phyloP scores from a whole-genome alignment of 2,797 vertebrate species.

The Oryzias dopingdopingensis region DNA sequence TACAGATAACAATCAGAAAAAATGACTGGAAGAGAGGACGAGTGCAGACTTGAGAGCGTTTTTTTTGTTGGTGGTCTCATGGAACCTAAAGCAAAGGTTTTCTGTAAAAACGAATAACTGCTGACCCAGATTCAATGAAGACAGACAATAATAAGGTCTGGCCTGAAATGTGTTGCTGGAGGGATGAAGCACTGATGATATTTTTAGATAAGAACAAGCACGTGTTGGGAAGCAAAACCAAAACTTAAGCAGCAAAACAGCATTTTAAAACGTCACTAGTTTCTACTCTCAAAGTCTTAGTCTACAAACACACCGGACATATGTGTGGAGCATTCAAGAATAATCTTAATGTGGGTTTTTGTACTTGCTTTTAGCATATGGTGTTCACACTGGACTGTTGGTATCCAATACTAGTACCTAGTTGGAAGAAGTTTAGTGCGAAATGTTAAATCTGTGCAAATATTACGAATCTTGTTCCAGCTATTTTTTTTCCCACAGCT shows the following conservation, averaged over 20 bases:
- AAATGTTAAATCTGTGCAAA: too few relatives aligned
- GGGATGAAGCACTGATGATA: constrained; percentile 20
- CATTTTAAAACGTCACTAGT: background rate
- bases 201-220: constrained; percentile 33
- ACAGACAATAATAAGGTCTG: constrained; percentile 43
- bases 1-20: constrained; percentile 6
- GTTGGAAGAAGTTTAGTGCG: too few relatives aligned
- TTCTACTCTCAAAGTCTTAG: background rate
- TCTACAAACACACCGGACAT: too few relatives aligned
- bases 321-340: too few relatives aligned
- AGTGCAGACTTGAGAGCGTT: background rate
- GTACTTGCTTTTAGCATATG: too few relatives aligned
- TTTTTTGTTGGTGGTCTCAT: background rate
- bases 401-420: too few relatives aligned
- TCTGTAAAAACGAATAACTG: constrained; percentile 39
- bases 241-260: background rate
- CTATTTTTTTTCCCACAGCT: too few relatives aligned
- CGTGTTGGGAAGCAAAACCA: too few relatives aligned
- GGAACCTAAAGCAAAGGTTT: constrained; percentile 27
- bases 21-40: constrained; percentile 1
- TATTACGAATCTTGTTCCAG: too few relatives aligned
- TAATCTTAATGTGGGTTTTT: too few relatives aligned
- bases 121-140: constrained; percentile 35
- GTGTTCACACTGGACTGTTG: too few relatives aligned
- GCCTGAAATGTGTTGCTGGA: constrained; percentile 20